These are phyloP conservation scores for Enteromius radiatus DNA, from an alignment of 2,797 vertebrate genomes.

Conservation along the genomic window DNA sequence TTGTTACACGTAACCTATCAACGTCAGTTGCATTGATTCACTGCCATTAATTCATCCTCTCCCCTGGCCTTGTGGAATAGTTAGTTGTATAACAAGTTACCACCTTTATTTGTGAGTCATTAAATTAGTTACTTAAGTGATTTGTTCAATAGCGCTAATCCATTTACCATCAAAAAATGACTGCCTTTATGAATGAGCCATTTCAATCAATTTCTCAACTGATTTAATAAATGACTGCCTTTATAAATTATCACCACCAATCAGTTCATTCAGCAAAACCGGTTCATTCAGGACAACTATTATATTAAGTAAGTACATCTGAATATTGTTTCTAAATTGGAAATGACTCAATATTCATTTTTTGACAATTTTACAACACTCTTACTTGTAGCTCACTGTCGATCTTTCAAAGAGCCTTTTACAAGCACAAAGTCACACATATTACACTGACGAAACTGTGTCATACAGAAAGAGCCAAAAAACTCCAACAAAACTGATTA, in stretches of 20 bases:
- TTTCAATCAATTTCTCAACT: background rate
- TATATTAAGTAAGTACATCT: too few species aligned
- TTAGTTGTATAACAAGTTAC: too few species aligned
- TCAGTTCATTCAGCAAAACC: background rate
- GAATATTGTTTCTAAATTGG: background rate
- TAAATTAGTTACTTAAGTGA: too few species aligned
- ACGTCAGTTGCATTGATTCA: background rate
- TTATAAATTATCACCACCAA: background rate
- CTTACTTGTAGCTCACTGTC: background rate
- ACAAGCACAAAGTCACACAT: conserved; percentile 10
- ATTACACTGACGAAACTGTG: background rate
- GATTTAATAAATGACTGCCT: background rate
- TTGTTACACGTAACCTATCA: background rate
- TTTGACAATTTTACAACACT: background rate
- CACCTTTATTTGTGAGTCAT: too few species aligned
- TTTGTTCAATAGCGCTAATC: too few species aligned
- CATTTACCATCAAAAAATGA: too few species aligned
- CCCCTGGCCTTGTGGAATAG: too few species aligned
- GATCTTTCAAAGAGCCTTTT: background rate
- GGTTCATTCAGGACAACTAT: background rate
- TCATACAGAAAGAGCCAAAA: background rate
- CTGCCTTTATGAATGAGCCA: background rate
- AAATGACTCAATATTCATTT: background rate
- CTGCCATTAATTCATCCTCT: too few species aligned
- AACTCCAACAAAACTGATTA: background rate